phyloP scores from a whole-genome alignment of 2,113 vertebrate species.

The Capreolus pygargus region DNA sequence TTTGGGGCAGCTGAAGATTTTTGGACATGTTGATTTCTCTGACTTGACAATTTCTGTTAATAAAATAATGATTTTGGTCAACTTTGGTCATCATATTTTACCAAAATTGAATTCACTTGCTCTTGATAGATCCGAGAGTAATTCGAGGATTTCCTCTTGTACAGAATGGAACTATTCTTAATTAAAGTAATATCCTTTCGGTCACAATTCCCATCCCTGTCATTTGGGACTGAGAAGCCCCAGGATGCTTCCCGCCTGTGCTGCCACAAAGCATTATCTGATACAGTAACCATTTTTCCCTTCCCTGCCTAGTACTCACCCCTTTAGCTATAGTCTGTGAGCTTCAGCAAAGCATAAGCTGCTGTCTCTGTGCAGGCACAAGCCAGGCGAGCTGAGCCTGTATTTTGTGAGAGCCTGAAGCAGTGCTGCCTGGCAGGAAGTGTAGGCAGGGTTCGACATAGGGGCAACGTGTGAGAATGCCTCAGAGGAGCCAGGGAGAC shows the following conservation, averaged over 20 bases:
- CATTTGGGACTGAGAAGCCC: slow-evolving; percentile 58
- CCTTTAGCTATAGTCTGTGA: slow-evolving; percentile 22
- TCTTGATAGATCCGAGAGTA: slow-evolving; percentile 51
- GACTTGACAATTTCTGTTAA: slow-evolving; percentile 24
- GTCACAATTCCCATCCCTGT: slow-evolving; percentile 65
- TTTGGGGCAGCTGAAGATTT: neutral
- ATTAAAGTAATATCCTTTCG: slow-evolving; percentile 70
- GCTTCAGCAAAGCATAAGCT: neutral
- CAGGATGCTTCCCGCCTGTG: slow-evolving; percentile 55
- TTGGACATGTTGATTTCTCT: neutral
- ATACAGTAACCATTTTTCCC: slow-evolving; percentile 65
- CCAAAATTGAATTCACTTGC: slow-evolving; percentile 49
- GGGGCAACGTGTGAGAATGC: neutral
- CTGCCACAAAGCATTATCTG: slow-evolving; percentile 69
- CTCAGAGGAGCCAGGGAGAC: neutral
- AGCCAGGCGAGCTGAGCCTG: neutral
- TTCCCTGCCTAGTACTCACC: slow-evolving; percentile 27
- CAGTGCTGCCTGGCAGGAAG: neutral
- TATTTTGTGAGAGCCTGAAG: neutral
- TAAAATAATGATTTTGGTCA: slow-evolving; percentile 45
- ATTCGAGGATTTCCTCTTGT: slow-evolving; percentile 54
- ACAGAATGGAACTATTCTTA: slow-evolving; percentile 61
- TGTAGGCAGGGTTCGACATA: neutral
- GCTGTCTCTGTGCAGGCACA: neutral
- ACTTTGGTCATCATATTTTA: slow-evolving; percentile 22